phyloP scores from a whole-genome alignment of 2,888 invertebrate genomes.

The Sympetrum striolatum region DNA sequence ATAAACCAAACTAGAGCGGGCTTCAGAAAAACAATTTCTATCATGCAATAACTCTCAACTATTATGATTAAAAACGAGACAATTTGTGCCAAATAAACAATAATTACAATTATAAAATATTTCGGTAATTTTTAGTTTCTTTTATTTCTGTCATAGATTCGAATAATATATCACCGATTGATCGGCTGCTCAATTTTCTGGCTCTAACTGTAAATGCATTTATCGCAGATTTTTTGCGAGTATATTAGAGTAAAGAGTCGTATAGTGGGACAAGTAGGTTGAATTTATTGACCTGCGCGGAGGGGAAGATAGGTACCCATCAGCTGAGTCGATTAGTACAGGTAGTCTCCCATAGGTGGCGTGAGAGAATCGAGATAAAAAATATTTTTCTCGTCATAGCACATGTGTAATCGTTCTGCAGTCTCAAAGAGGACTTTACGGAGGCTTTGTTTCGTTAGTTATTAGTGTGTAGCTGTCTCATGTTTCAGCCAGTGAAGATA shows the following conservation, averaged over 20 bases:
- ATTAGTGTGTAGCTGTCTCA: background rate
- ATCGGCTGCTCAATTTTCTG: too few relatives aligned
- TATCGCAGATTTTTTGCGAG: background rate
- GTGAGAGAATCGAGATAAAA: constrained; percentile 2
- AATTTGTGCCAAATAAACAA: too few relatives aligned
- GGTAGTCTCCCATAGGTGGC: constrained; percentile 37
- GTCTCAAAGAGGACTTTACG: background rate
- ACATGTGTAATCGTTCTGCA: constrained; percentile 26
- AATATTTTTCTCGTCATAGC: background rate
- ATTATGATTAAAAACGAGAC: too few relatives aligned
- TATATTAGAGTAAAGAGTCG: background rate
- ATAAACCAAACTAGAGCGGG: background rate
- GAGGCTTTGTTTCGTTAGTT: background rate
- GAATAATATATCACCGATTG: too few relatives aligned
- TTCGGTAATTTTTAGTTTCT: too few relatives aligned
- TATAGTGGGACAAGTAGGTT: too few relatives aligned
- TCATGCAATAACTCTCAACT: too few relatives aligned
- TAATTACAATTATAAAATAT: too few relatives aligned
- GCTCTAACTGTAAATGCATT: background rate
- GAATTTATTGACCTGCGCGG: constrained; percentile 30
- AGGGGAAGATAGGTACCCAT: background rate
- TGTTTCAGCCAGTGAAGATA: background rate
- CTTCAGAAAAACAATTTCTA: background rate
- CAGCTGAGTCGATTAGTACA: constrained; percentile 36
- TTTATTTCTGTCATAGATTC: too few relatives aligned